phyloP scores from a whole-genome alignment of 2,113 vertebrate genomes.

The Oryzias javanicus region DNA sequence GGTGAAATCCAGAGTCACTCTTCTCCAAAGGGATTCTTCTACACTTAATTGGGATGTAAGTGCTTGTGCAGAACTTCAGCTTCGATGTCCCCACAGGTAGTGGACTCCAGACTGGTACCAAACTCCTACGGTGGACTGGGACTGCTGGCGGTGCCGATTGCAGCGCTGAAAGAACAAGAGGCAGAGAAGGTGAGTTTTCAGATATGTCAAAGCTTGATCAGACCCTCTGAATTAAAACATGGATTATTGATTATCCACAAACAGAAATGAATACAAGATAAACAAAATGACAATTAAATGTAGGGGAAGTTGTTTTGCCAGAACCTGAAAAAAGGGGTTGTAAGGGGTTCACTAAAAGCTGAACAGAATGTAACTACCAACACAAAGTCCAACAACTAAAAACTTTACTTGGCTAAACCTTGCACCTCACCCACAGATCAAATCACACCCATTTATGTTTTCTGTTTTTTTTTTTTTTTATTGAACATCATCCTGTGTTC shows the following conservation, averaged over 20 bases:
- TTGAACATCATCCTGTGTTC: too few species aligned
- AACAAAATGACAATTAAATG: too few species aligned
- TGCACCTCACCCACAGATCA: too few species aligned
- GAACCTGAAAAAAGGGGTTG: too few species aligned
- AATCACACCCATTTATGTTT: too few species aligned
- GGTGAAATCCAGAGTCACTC: conserved; percentile 33
- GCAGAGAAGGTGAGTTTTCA: conserved; percentile 79
- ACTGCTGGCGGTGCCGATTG: conserved; percentile 83
- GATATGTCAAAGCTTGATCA: not conserved
- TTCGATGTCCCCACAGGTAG: conserved; percentile 54
- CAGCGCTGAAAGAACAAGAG: conserved; percentile 85
- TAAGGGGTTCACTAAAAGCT: too few species aligned
- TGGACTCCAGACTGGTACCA: conserved; percentile 57
- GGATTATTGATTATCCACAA: not conserved
- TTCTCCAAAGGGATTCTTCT: not conserved
- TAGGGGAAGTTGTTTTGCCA: too few species aligned
- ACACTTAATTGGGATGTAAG: not conserved
- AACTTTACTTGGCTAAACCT: too few species aligned
- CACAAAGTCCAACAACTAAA: too few species aligned
- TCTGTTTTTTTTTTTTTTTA: too few species aligned
- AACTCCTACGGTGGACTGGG: conserved; percentile 76
- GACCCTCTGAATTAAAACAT: not conserved
- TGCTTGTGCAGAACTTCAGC: too few species aligned
- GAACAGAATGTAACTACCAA: too few species aligned
- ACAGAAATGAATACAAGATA: not conserved